Evolutionary conservation across 2,113 vertebrate species (phyloP).

Genomic region (Galbula dea): DNA sequence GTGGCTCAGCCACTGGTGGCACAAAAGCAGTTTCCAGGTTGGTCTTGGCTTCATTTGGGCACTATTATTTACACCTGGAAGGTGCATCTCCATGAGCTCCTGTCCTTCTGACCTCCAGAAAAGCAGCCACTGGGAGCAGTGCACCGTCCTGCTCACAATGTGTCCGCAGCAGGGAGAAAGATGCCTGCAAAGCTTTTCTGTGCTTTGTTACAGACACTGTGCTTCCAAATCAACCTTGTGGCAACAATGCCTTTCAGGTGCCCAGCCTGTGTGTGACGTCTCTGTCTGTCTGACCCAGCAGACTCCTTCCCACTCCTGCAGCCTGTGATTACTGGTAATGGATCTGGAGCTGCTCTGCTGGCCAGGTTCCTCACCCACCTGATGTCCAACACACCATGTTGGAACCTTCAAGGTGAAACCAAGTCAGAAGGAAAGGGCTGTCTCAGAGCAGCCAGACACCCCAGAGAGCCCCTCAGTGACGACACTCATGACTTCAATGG

Average conservation of each 20-base stretch:
- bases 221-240: not conserved
- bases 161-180: not conserved
- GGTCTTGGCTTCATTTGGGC: fast-evolving
- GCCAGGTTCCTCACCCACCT: not conserved
- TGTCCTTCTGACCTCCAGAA: not conserved
- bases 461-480: not conserved
- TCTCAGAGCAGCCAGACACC: not conserved
- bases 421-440: not conserved
- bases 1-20: not conserved
- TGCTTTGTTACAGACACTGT: not conserved
- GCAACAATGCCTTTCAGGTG: not conserved
- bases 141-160: not conserved
- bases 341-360: not conserved
- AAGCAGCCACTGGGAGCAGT: not conserved
- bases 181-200: not conserved
- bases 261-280: not conserved
- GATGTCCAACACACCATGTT: not conserved
- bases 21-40: not conserved
- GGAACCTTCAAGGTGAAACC: not conserved
- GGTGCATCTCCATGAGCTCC: not conserved
- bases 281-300: not conserved
- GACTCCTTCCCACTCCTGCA: not conserved
- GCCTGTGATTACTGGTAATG: not conserved
- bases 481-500: fast-evolving
- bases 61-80: not conserved